Base-by-base conservation (phyloP, 2,888 invertebrate genomes). In the Temnothorax ravouxi region DNA sequence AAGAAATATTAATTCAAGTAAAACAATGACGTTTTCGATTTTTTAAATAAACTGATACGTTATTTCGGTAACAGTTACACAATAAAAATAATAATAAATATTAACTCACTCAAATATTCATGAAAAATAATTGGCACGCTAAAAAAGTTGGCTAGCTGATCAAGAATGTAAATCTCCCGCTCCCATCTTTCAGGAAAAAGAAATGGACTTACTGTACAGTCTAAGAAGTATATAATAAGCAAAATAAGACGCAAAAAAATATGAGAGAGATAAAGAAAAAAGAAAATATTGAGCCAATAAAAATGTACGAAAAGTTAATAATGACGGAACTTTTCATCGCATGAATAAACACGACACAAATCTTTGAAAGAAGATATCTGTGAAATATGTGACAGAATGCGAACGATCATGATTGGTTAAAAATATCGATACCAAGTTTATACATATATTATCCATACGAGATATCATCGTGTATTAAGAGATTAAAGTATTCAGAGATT, bases 161-260 rank as follows among this genome's bases (percentile, higher is more conserved):
- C 13, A 21, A 76, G 6, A 62, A 74, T 18, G 29, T 64, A n/a
- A 47, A 38, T 75, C 47, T 62, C 9, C 13, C 21, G 21, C 3
- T 29, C 5, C 2, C 47, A 2, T 64, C 18, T 50, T 29, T 25
- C 44, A 44, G 6, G 29, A 44, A 74, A 61, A 44, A n/a, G 29
- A 59, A 15, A 18, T 29, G 4, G 29, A 61, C 8, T 74, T 44
- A 44, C 5, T 54, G 13, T 56, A 15, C 2, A 38, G 5, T 44
- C 15, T 61, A 44, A 21, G 38, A 72, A 71, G 38, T 38, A 72
- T 11, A 11, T 38, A 72, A 56, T 56, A 56, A 25, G n/a, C 29
- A 29, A 50, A 50, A 69, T 67, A 67, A 67, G 29, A 38, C 56
- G 64, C 67, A 25, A 41, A 79, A 61, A 79, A 75, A 50, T 29